Evolutionary conservation across 2,113 vertebrate species (phyloP), one percentile per base, ranked within the genome.

Genomic region (Syngnathoides biaculeatus): DNA sequence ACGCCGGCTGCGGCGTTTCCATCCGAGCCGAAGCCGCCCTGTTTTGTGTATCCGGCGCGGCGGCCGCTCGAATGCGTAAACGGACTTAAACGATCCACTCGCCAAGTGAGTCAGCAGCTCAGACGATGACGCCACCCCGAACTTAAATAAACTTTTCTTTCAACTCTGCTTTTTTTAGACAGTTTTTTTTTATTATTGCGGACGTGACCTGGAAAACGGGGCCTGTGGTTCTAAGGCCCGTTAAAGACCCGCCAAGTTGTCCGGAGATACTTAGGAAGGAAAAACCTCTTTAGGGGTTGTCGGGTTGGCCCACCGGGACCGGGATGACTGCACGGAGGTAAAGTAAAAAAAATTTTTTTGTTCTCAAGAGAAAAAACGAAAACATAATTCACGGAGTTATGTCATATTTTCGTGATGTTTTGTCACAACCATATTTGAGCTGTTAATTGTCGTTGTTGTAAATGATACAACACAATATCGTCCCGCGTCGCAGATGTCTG

Each of bases 121-220:
- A 66, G 59, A 65, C 65, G 59, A n/a, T 76, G 66, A 64, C 76
- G 35, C 56, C 39, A 74, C 55, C 68, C 65, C 53, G 30, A 48
- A 48, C 53, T 24, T 43, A 68, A 61, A 56, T 73, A 59, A 62
- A 62, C 40, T 22, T 61, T 47, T 69, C 68, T 20, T 12, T 42
- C 45, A 43, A n/a, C 64, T 45, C 61, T 22, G 65, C 15, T 57
- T 57, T 64, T 67, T 64, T 27, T n/a, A n/a, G n/a, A n/a, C n/a
- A 12, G 66, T 71, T 43, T 75, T 63, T 74, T 69, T 72, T 65
- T 64, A 70, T 48, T 50, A 50, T 70, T 72, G 59, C 65, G 70
- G 52, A 53, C 60, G 62, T 66, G 62, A 83, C 50, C 55, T 80
- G 79, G 73, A 80, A 57, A 74, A 67, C 79, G 39, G 24, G 72